Percentiles rank a stretch among this genome's conserved stretches.
Evolutionary conservation across 2,113 vertebrate genomes (phyloP).

Genomic region (Austrofundulus limnaeus): DNA sequence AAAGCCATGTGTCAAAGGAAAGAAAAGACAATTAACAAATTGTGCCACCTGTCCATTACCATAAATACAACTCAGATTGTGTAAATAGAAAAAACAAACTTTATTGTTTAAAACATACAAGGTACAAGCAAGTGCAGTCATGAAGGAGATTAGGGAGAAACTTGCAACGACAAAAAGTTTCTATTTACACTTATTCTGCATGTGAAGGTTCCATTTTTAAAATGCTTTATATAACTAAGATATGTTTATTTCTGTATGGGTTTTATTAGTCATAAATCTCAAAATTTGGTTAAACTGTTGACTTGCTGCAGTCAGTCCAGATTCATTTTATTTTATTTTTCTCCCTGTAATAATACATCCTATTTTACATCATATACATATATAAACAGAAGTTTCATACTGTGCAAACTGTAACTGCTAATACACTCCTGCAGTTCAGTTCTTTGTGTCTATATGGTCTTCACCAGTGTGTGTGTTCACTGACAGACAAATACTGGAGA

Average conservation of each 20-base stretch:
- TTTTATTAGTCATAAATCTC: not conserved
- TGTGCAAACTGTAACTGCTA: conserved; percentile 74
- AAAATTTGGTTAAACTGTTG: too few relatives aligned
- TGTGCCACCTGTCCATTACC: not conserved
- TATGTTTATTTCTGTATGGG: not conserved
- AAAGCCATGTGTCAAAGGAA: not conserved
- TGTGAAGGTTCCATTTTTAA: not conserved
- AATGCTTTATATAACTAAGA: not conserved
- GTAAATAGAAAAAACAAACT: conserved; percentile 58
- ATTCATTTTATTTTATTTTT: conserved; percentile 15
- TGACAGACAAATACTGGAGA: conserved; percentile 37
- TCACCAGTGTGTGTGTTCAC: conserved; percentile 22
- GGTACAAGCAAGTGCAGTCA: conserved; percentile 29
- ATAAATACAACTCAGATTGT: conserved; percentile 17
- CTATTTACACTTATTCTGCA: conserved; percentile 40
- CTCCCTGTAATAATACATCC: conserved; percentile 29
- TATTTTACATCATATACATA: conserved; percentile 72
- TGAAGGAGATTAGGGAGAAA: not conserved
- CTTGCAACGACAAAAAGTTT: conserved; percentile 10
- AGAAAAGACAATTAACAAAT: not conserved
- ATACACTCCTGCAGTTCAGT: conserved; percentile 53
- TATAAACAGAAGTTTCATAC: conserved; percentile 58
- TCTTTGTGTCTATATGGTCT: conserved; percentile 48
- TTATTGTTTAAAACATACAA: conserved; percentile 64
- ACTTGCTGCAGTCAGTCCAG: too few relatives aligned